Base-by-base conservation (phyloP, 2,113 vertebrate genomes). In the Cyprinodon variegatus region DNA sequence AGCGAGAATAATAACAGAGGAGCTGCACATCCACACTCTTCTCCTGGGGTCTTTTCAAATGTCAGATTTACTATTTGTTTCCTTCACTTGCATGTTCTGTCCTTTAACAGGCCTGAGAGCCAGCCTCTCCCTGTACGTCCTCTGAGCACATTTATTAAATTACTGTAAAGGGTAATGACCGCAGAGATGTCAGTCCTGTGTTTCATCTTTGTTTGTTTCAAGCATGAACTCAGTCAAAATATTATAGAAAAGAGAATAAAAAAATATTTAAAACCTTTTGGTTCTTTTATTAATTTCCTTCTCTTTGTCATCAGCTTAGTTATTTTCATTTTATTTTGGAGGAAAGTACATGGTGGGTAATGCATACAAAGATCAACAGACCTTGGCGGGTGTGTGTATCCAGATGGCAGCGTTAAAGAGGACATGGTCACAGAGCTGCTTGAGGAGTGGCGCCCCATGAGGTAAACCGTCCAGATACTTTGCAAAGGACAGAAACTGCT, bases 331-430 rank as follows among this genome's bases (percentile, higher is more conserved):
- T 79, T 11, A 61, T 57, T 57, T 65, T 69, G 69, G 67, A n/a
- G 61, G 83, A 82, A 45, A 38, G 65, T 72, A 62, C 8, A 62
- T 40, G 41, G 29, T 39, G 43, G 36, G 10, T 66, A 20, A 76
- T 20, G 14, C 63, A 72, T 53, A 74, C 50, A 53, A 17, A 83
- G 36, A 68, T 66, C 73, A 48, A 78, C 92, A 86, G 82, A 98
- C 98, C 96, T 99, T 99, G 89, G 98, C 97, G 77, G 98, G 98
- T 0, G 97, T 99, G 86, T 99, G 98, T 92, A 99, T 99, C 98
- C 98, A 99, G 93, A 99, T 99, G 90, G 98, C 97, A 22, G 98
- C 96, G 77, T 99, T 99, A 93, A 99, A 99, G 82, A 99, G 95
- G 84, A 99, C 96, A 68, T 99, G 98, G 92, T 99, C 98, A 88